Conservation (phyloP, 2,797 vertebrate species). For the Ataeniobius toweri region DNA sequence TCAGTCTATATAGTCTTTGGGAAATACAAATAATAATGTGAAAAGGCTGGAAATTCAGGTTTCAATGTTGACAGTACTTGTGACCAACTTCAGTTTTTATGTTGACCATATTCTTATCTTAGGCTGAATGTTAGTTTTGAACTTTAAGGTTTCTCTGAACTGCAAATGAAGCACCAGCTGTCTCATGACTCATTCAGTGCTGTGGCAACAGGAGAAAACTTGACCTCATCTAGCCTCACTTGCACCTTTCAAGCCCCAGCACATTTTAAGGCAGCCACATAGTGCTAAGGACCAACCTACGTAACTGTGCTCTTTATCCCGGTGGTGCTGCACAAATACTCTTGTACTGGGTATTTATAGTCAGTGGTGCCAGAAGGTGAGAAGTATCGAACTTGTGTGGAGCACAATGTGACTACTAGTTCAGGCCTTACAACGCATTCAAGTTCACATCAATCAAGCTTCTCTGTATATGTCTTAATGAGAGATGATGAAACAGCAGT, state of each 20-base stretch:
- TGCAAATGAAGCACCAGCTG: background rate
- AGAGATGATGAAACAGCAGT: background rate
- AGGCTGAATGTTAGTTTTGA: background rate
- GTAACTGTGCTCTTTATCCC: background rate
- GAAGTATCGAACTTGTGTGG: background rate
- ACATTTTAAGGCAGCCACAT: background rate
- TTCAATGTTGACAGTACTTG: background rate
- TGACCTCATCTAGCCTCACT: slow-evolving; percentile 6
- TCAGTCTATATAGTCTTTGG: background rate
- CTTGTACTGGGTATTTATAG: background rate
- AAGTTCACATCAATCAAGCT: background rate
- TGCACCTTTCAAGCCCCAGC: slow-evolving; percentile 6
- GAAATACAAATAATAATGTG: slow-evolving; percentile 18
- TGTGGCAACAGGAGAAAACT: background rate
- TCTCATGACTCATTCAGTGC: background rate
- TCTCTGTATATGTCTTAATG: background rate
- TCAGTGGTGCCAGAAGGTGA: background rate
- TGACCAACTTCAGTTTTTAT: background rate
- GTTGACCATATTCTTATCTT: no score
- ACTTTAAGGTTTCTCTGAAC: background rate
- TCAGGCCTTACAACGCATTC: background rate
- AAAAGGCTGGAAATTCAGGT: background rate
- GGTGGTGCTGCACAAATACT: background rate
- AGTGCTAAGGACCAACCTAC: background rate
- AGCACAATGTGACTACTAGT: background rate